Conservation (phyloP, 2,888 invertebrate species). For the Caenorhabditis panamensis region DNA sequence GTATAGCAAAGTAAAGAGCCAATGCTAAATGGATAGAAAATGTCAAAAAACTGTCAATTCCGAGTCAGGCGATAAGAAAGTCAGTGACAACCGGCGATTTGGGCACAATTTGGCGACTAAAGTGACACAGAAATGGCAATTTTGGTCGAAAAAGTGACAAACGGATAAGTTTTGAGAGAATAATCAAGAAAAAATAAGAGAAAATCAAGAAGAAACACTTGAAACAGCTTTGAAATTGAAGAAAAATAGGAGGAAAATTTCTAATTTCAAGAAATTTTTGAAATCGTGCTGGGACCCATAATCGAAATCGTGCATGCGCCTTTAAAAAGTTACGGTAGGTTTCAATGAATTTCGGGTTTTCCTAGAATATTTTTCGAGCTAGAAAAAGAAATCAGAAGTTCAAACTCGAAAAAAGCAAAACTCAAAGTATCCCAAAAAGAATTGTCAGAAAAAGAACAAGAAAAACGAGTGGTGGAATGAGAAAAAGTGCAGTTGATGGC, state of each 20-base stretch:
- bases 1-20: background rate
- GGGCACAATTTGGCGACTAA: constrained; percentile 3
- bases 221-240: background rate
- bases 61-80: background rate
- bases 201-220: background rate
- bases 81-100: background rate
- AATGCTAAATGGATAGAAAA: background rate
- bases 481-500: background rate
- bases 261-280: background rate
- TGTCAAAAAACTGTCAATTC: constrained; percentile 1
- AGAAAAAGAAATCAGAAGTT: background rate
- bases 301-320: background rate
- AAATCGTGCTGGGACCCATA: background rate
- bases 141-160: background rate
- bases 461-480: background rate
- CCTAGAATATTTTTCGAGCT: background rate
- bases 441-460: background rate
- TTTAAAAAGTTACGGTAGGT: background rate
- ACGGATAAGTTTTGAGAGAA: no score
- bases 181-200: background rate
- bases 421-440: background rate
- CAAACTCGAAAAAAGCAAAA: background rate
- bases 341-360: background rate
- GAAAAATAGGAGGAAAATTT: background rate
- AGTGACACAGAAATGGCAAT: constrained; percentile 8